Evolutionary conservation across 2,113 vertebrate species (phyloP).

Genomic region (Potamarius usumacintae): DNA sequence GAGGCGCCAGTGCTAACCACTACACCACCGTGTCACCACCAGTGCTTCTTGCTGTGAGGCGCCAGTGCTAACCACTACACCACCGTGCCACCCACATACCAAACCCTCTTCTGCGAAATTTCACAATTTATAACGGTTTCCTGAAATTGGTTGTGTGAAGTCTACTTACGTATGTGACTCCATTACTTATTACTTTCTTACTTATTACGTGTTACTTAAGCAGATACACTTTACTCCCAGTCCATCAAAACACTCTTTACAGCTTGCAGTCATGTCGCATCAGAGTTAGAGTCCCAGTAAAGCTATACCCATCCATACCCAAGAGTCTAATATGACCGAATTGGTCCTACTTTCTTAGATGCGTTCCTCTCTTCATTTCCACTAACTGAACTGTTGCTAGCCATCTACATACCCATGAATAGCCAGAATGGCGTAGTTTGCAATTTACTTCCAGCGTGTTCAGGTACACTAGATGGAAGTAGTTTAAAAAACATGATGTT

Average conservation of each 20-base stretch:
- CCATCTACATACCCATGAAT: neutral
- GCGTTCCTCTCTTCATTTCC: neutral
- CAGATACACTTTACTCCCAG: neutral
- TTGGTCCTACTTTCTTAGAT: neutral
- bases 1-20: too few species aligned
- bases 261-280: neutral
- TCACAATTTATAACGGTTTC: too few species aligned
- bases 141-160: neutral
- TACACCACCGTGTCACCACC: too few species aligned
- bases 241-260: neutral
- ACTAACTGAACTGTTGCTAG: too few species aligned
- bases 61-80: too few species aligned
- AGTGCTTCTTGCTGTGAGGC: too few species aligned
- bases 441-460: neutral
- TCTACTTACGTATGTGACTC: neutral
- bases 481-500: neutral
- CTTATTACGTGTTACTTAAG: neutral
- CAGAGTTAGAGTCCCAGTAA: neutral
- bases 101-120: too few species aligned
- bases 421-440: neutral
- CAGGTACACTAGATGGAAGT: neutral
- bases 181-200: neutral
- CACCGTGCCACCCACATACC: too few species aligned
- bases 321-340: neutral
- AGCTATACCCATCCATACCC: neutral